Conservation (phyloP, 2,113 vertebrate genomes). For the Neodon shergylaensis region DNA sequence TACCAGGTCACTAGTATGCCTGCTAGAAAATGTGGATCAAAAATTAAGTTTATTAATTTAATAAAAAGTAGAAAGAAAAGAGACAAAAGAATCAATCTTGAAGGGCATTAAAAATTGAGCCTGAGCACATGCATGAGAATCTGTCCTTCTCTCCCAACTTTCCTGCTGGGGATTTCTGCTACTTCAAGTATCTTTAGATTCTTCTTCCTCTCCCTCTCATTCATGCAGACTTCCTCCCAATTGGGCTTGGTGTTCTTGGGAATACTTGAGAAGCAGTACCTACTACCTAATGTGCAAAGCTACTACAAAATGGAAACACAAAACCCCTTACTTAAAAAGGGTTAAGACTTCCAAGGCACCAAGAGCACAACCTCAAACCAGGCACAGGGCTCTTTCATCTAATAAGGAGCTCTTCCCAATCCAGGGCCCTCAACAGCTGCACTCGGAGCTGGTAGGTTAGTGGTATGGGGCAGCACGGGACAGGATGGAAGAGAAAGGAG, state of each 20-base stretch:
- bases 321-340: not conserved
- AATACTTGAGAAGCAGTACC: not conserved
- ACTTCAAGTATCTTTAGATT: not conserved
- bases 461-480: accelerated
- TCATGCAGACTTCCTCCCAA: not conserved
- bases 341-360: not conserved
- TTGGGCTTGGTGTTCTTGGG: not conserved
- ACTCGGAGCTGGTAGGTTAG: accelerated
- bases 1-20: not conserved
- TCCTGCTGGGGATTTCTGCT: not conserved
- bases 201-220: not conserved
- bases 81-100: not conserved
- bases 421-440: accelerated
- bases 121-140: not conserved
- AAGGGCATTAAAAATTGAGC: not conserved
- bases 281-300: not conserved
- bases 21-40: not conserved
- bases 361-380: not conserved
- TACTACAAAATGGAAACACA: not conserved
- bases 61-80: conserved; percentile 22
- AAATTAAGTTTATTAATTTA: not conserved
- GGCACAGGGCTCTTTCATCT: not conserved
- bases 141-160: not conserved
- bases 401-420: not conserved
- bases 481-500: not conserved